These are phyloP conservation scores for Calephelis virginiensis DNA, from an alignment of 1,140 invertebrate genomes.

Conservation along the genomic window DNA sequence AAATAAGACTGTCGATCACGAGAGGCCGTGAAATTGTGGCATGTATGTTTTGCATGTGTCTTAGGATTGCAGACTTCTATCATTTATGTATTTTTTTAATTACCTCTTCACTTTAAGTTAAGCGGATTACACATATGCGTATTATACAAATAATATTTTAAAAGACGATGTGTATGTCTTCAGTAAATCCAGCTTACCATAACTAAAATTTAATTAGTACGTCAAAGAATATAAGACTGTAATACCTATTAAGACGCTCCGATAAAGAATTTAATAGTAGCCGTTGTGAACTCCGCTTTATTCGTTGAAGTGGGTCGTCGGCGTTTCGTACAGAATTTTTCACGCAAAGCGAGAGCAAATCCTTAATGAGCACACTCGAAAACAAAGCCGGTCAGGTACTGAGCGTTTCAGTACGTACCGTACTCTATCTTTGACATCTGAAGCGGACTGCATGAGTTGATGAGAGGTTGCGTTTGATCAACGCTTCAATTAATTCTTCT, in stretches of 20 bases:
- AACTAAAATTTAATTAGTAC: neutral
- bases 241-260: slow-evolving; percentile 5
- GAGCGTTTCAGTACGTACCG: slow-evolving; percentile 13
- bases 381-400: slow-evolving; percentile 26
- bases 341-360: slow-evolving; percentile 28
- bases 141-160: too few relatives aligned
- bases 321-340: slow-evolving; percentile 29
- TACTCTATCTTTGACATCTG: slow-evolving; percentile 24
- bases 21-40: too few relatives aligned
- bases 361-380: slow-evolving; percentile 32
- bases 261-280: slow-evolving; percentile 20
- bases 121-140: too few relatives aligned
- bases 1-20: too few relatives aligned
- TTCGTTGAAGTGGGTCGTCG: slow-evolving; percentile 25
- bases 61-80: too few relatives aligned
- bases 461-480: slow-evolving; percentile 13
- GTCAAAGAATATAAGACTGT: neutral
- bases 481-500: slow-evolving; percentile 11
- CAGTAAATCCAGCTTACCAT: too few relatives aligned
- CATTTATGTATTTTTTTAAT: too few relatives aligned
- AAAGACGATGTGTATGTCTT: too few relatives aligned
- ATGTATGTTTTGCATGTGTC: too few relatives aligned
- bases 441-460: slow-evolving; percentile 10
- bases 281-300: slow-evolving; percentile 25
- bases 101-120: too few relatives aligned